Evolutionary conservation across 2,888 invertebrate species (phyloP).

Genomic region (Epistrophe eligans): DNA sequence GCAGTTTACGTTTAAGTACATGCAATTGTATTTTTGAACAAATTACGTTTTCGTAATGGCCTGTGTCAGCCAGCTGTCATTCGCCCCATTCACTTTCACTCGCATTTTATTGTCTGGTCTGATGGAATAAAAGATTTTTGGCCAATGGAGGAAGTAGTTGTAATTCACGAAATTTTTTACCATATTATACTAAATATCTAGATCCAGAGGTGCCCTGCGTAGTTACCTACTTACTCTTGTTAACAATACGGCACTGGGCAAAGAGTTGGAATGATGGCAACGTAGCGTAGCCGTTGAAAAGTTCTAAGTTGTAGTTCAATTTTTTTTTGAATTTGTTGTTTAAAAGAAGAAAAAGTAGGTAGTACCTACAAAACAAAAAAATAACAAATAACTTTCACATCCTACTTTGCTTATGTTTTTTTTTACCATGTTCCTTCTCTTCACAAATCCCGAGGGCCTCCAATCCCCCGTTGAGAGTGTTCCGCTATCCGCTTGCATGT

Average conservation of each 20-base stretch:
- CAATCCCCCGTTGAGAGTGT: constrained; percentile 42
- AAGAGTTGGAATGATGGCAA: constrained; percentile 22
- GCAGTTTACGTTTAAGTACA: too few species aligned
- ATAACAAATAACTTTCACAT: constrained; percentile 79
- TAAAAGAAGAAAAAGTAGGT: constrained; percentile 19
- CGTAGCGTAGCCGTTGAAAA: constrained; percentile 68
- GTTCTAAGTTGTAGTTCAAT: constrained; percentile 54
- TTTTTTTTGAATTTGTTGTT: constrained; percentile 7
- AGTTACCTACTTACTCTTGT: too few species aligned
- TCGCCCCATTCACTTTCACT: too few species aligned
- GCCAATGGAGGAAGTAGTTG: too few species aligned
- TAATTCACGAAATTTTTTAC: too few species aligned
- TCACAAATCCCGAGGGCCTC: constrained; percentile 44
- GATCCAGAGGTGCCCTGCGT: too few species aligned
- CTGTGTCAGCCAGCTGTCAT: too few species aligned
- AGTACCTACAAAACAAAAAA: constrained; percentile 18
- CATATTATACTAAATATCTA: too few species aligned
- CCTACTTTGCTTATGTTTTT: constrained; percentile 67
- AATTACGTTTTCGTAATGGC: too few species aligned
- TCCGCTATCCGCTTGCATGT: constrained; percentile 73
- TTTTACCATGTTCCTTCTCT: constrained; percentile 39
- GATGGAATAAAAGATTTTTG: too few species aligned
- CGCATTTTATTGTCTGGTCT: too few species aligned
- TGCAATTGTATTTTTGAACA: too few species aligned
- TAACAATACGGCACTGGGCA: neutral